A percentile compares a stretch with the other conserved stretches of the same genome.
Evolutionary conservation across 2,888 invertebrate genomes (phyloP).

Genomic region (Drosophila monieri): DNA sequence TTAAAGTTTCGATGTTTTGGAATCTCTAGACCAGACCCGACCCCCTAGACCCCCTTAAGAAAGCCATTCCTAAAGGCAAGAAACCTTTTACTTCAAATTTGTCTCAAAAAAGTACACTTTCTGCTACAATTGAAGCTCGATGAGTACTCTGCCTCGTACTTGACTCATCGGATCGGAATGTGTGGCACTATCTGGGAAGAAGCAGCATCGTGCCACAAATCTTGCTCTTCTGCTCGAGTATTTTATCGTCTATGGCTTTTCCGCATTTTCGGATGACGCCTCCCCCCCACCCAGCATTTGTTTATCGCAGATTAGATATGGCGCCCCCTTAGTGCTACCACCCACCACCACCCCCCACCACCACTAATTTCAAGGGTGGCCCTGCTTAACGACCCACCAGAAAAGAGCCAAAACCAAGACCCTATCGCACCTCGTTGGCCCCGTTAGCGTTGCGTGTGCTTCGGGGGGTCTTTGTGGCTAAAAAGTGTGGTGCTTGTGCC

Average conservation of each 20-base stretch:
- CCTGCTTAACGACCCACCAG: conserved; percentile 13
- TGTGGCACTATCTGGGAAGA: background rate
- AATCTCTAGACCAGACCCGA: too few relatives aligned
- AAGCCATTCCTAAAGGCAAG: too few relatives aligned
- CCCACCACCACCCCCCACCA: conserved; percentile 1
- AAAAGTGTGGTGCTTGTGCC: conserved; percentile 25
- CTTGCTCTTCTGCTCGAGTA: conserved; percentile 10
- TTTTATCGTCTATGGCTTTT: conserved; percentile 34
- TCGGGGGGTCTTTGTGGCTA: conserved; percentile 22
- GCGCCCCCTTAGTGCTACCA: conserved; percentile 13
- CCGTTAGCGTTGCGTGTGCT: conserved; percentile 39
- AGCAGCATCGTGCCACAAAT: too few relatives aligned
- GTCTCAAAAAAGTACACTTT: too few relatives aligned
- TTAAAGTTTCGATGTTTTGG: too few relatives aligned
- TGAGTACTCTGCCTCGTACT: too few relatives aligned
- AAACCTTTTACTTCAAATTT: too few relatives aligned
- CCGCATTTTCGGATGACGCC: conserved; percentile 18
- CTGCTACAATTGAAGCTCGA: too few relatives aligned
- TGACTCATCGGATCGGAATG: too few relatives aligned
- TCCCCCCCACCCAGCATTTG: conserved; percentile 28
- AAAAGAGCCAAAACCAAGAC: conserved; percentile 4
- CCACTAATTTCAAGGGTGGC: conserved; percentile 40
- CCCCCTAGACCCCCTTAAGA: too few relatives aligned
- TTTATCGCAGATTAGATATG: conserved; percentile 49
- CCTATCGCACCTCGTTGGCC: conserved; percentile 39